Percentiles rank a stretch among this genome's conserved stretches.
Evolutionary conservation across 1,140 invertebrate species (phyloP).

Genomic region (Lanistes nyassanus): DNA sequence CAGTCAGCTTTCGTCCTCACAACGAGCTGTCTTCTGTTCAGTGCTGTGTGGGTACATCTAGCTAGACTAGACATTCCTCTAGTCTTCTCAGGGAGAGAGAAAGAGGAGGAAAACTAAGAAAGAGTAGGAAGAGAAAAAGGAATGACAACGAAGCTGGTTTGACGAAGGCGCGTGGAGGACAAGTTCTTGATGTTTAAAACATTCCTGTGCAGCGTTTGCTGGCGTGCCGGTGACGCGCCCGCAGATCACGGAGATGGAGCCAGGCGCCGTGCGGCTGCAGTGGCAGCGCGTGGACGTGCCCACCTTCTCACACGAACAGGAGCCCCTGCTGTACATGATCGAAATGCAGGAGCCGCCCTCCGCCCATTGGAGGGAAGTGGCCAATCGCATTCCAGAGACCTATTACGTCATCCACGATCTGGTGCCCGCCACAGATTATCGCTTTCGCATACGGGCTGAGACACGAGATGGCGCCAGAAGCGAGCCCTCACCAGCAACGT

Average conservation of each 20-base stretch:
- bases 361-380: conserved; percentile 51
- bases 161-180: too few species aligned
- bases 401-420: conserved; percentile 52
- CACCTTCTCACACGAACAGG: conserved; percentile 41
- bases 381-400: conserved; percentile 48
- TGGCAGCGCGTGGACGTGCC: conserved; percentile 59
- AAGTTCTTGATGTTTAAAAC: too few species aligned
- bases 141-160: too few species aligned
- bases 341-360: conserved; percentile 49
- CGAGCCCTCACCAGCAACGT: conserved; percentile 57
- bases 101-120: too few species aligned
- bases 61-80: too few species aligned
- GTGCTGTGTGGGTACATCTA: too few species aligned
- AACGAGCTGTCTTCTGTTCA: too few species aligned
- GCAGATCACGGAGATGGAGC: conserved; percentile 54
- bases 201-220: conserved; percentile 48
- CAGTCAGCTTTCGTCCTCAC: too few species aligned
- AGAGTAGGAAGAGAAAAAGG: too few species aligned
- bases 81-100: too few species aligned
- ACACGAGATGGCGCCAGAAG: conserved; percentile 43
- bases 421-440: conserved; percentile 54
- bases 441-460: conserved; percentile 54
- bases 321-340: conserved; percentile 56
- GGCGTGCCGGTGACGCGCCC: conserved; percentile 56
- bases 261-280: conserved; percentile 42